Evolutionary conservation across 1,140 invertebrate genomes (phyloP), one percentile per base, ranked within the genome.

Genomic region (Drosophila pandora): DNA sequence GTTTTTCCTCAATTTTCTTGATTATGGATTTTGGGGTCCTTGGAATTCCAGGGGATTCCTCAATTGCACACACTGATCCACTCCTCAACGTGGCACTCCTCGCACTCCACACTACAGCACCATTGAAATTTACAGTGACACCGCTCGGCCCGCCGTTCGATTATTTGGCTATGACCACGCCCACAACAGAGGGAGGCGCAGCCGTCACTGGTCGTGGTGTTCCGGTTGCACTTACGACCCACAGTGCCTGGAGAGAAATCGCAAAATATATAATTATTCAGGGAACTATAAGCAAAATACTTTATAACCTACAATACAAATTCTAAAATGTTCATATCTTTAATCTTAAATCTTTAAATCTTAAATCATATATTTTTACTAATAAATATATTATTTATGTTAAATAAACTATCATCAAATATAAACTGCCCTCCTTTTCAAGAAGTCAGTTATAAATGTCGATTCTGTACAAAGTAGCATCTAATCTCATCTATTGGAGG

Each of bases 111-210:
- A 56, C 94, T 93, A 92, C 97, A 98, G 93, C 97, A 98, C 97
- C 97, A 98, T 71, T 96, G 94, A 92, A 98, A 98, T 91, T 95
- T 95, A 93, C 97, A 98, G 77, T 95, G 94, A 92, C 97, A 98
- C 12, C 95, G 93, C 84, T 97, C 95, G 10, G 94, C 94, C 70
- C 95, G 94, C 62, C 95, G 94, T 81, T 95, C 94, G 81, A 96
- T 94, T 13, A 97, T 94, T 47, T 96, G 95, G 80, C 96, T 97
- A 92, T 98, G 97, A 0, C 97, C 97, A 73, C 97, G 93, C 0
- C 97, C 97, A 92, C 98, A 98, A 92, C 98, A 98, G 23, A 98
- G 93, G 1, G 96, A 94, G 34, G 95, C 94, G 92, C 97, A 98
- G 23, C 96, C 95, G 75, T 97, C 96, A 12, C 94, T 94, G 17